Conservation (phyloP, 1,140 invertebrate species). For the Dinothrombium tinctorium region DNA sequence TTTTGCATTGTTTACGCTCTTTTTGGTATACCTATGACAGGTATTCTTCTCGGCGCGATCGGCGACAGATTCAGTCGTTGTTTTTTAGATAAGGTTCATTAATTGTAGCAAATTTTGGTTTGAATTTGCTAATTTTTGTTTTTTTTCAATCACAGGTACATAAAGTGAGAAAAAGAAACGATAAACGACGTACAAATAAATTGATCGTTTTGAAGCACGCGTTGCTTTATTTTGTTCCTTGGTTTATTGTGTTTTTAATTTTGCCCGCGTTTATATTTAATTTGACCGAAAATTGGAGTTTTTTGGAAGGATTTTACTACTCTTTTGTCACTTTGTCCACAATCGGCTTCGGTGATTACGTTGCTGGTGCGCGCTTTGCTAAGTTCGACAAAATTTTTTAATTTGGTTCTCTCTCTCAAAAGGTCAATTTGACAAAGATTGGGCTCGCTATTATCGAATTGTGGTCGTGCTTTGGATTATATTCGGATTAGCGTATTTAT, state of each 20-base stretch:
- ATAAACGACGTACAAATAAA: not conserved
- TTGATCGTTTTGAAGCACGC: conserved; percentile 10
- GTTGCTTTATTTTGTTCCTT: conserved; percentile 35
- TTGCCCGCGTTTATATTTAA: conserved; percentile 70
- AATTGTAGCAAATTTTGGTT: not conserved
- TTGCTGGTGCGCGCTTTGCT: conserved; percentile 35
- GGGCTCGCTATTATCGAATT: conserved; percentile 38
- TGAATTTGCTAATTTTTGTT: not conserved
- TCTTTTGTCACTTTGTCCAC: conserved; percentile 76
- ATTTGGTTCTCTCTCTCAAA: not conserved
- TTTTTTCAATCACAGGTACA: not conserved
- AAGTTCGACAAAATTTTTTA: not conserved
- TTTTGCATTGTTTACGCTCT: conserved; percentile 63
- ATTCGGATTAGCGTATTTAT: conserved; percentile 63
- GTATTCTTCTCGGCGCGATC: conserved; percentile 16
- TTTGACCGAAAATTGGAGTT: conserved; percentile 64
- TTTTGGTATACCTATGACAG: conserved; percentile 51
- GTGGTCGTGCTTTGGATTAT: conserved; percentile 56
- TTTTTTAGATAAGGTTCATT: conserved; percentile 9
- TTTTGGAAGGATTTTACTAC: conserved; percentile 69
- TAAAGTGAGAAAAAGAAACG: not conserved
- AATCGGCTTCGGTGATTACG: conserved; percentile 79
- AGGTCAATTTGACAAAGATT: conserved; percentile 16
- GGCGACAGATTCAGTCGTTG: conserved; percentile 17
- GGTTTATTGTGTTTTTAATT: conserved; percentile 69